A percentile compares a stretch with the other conserved stretches of the same genome.
Evolutionary conservation across 1,140 invertebrate species (phyloP).

Genomic region (Trichomalopsis sarcophagae): DNA sequence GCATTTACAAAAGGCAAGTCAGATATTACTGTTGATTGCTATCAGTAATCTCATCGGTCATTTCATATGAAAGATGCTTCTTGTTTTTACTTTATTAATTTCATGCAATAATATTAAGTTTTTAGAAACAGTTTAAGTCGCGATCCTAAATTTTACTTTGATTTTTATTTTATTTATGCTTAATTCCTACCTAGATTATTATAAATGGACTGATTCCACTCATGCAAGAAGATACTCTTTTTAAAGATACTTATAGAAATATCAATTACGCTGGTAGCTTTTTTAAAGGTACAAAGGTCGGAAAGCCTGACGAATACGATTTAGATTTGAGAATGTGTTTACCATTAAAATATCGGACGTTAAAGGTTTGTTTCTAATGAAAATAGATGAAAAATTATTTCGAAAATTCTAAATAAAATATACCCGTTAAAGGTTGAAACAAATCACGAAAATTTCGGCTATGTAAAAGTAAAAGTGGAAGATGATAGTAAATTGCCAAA

Average conservation of each 20-base stretch:
- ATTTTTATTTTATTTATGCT: background rate
- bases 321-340: slow-evolving; percentile 73
- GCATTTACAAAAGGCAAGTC: slow-evolving; percentile 27
- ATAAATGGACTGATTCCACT: slow-evolving; percentile 46
- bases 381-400: background rate
- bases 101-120: background rate
- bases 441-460: slow-evolving; percentile 45
- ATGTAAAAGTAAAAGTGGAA: slow-evolving; percentile 52
- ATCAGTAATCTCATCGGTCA: no score
- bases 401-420: background rate
- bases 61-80: no score
- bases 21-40: background rate
- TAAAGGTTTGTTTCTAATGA: slow-evolving; percentile 12
- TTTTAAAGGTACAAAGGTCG: slow-evolving; percentile 73
- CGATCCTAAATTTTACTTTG: background rate
- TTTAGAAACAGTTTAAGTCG: no score
- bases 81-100: background rate
- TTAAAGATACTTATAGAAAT: slow-evolving; percentile 59
- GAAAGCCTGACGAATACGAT: slow-evolving; percentile 74
- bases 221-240: slow-evolving; percentile 56
- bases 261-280: slow-evolving; percentile 73
- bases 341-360: slow-evolving; percentile 55
- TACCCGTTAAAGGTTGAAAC: slow-evolving; percentile 39
- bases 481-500: slow-evolving; percentile 36
- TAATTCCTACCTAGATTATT: slow-evolving; percentile 11